Percentiles rank a stretch among this genome's conserved stretches.
phyloP scores from a whole-genome alignment of 2,797 vertebrate genomes.

The Spea hammondii region DNA sequence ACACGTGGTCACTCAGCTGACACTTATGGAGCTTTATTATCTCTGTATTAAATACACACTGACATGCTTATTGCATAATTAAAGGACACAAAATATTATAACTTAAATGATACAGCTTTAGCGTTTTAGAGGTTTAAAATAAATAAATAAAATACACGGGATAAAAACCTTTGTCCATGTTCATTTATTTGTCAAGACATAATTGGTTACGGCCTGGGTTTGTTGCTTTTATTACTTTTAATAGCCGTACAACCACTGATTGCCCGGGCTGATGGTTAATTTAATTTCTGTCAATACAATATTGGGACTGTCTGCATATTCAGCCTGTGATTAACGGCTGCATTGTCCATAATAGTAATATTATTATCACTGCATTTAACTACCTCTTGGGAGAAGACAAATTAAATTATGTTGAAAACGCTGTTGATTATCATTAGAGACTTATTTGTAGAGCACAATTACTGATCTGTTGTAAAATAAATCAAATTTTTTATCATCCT shows the following conservation, averaged over 20 bases:
- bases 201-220: slow-evolving; percentile 77
- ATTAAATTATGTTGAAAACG: slow-evolving; percentile 83
- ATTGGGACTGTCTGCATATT: slow-evolving; percentile 82
- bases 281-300: slow-evolving; percentile 86
- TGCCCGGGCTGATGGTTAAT: slow-evolving; percentile 81
- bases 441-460: slow-evolving; percentile 85
- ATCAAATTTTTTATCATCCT: slow-evolving; percentile 84
- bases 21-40: slow-evolving; percentile 51
- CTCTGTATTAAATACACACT: slow-evolving; percentile 44
- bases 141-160: slow-evolving; percentile 61
- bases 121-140: slow-evolving; percentile 53
- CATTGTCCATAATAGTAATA: slow-evolving; percentile 74
- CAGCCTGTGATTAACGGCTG: slow-evolving; percentile 79
- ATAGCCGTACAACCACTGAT: slow-evolving; percentile 79
- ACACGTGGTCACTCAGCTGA: slow-evolving; percentile 7
- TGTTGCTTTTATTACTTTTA: slow-evolving; percentile 80
- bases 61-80: slow-evolving; percentile 59
- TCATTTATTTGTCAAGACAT: slow-evolving; percentile 76
- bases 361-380: slow-evolving; percentile 83
- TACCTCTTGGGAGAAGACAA: slow-evolving; percentile 82
- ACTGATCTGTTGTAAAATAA: slow-evolving; percentile 86
- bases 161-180: slow-evolving; percentile 72
- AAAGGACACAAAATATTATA: slow-evolving; percentile 55
- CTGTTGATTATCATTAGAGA: slow-evolving; percentile 83
- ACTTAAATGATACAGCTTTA: slow-evolving; percentile 21